Percentiles rank a stretch among this genome's conserved stretches.
Evolutionary conservation across 2,797 vertebrate genomes (phyloP).

Genomic region (Nannoperca obscura): DNA sequence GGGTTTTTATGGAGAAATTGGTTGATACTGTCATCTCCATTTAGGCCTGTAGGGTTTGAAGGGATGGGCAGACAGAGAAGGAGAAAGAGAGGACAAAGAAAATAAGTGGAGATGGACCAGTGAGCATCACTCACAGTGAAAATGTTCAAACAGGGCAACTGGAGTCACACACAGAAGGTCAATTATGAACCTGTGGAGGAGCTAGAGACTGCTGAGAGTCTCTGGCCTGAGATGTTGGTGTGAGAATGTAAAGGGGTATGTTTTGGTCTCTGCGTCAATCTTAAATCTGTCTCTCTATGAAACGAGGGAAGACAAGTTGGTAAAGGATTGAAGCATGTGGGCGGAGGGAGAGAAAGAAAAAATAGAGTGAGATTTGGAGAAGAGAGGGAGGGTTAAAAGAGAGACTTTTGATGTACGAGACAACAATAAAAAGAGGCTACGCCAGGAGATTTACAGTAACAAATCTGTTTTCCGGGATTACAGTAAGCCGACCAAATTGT

Average conservation of each 20-base stretch:
- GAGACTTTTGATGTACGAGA: conserved; percentile 27
- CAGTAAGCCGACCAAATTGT: conserved; percentile 31
- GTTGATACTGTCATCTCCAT: conserved; percentile 57
- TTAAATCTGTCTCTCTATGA: conserved; percentile 39
- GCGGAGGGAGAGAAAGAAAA: conserved; percentile 10
- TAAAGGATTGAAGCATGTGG: conserved; percentile 22
- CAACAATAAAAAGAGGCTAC: conserved; percentile 21
- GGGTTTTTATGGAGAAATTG: conserved; percentile 23
- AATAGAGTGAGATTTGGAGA: background rate
- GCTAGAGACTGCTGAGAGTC: conserved; percentile 73
- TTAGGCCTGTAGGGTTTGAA: conserved; percentile 47
- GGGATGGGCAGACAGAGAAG: conserved; percentile 25
- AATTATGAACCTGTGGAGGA: conserved; percentile 68
- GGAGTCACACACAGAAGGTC: conserved; percentile 70
- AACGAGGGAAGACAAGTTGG: conserved; percentile 3
- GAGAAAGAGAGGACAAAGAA: conserved; percentile 54
- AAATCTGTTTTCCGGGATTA: conserved; percentile 61
- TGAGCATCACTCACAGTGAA: conserved; percentile 40
- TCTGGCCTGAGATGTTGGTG: conserved; percentile 69
- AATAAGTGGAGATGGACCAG: conserved; percentile 26
- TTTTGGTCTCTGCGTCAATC: conserved; percentile 24
- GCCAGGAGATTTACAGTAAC: conserved; percentile 36
- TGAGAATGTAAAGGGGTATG: conserved; percentile 48
- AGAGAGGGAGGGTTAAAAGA: conserved; percentile 5
- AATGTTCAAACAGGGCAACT: conserved; percentile 43